Conservation (phyloP, 2,113 vertebrate species). For the Aptenodytes patagonicus region DNA sequence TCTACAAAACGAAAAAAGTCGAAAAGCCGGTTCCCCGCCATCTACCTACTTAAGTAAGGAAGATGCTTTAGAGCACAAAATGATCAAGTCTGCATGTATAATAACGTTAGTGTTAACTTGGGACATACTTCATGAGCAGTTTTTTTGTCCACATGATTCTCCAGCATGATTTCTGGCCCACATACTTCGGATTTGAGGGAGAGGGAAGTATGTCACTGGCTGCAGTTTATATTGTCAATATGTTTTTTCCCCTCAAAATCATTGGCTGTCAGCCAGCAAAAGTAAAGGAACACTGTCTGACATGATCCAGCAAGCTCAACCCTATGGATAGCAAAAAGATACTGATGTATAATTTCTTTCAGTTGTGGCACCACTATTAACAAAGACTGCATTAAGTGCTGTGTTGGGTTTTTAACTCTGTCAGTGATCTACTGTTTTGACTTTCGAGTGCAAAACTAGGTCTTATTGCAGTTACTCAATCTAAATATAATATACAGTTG, state of each 20-base stretch:
- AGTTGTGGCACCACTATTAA: not conserved
- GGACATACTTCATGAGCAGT: not conserved
- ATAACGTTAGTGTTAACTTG: not conserved
- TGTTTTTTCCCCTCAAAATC: not conserved
- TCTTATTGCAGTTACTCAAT: not conserved
- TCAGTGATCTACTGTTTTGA: not conserved
- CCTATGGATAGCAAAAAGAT: not conserved
- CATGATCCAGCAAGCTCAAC: not conserved
- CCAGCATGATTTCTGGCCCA: not conserved
- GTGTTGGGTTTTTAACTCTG: not conserved
- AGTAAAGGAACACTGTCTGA: not conserved
- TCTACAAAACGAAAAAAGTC: not conserved
- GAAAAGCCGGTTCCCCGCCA: not conserved
- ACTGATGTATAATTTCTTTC: not conserved
- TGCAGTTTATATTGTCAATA: not conserved
- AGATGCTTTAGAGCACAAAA: not conserved
- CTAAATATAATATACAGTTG: not conserved
- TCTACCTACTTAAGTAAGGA: not conserved
- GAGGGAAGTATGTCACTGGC: not conserved
- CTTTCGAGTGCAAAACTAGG: not conserved
- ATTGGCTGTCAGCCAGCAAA: not conserved
- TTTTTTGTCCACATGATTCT: not conserved
- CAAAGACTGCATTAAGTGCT: not conserved
- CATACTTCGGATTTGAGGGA: not conserved
- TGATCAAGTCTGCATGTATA: accelerated